These are phyloP conservation scores for Hymenopus coronatus DNA, from an alignment of 2,888 invertebrate genomes.

Conservation along the genomic window DNA sequence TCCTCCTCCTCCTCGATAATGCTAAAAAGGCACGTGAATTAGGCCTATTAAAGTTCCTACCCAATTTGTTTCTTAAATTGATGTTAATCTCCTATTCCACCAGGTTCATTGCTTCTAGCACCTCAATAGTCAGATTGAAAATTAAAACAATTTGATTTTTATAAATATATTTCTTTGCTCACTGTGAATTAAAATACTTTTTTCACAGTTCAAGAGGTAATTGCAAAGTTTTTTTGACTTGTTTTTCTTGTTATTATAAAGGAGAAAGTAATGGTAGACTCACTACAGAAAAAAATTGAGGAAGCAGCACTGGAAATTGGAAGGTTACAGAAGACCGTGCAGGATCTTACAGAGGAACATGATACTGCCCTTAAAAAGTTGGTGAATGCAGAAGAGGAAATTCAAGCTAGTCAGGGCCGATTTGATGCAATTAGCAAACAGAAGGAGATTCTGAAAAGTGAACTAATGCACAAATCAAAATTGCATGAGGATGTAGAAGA, in stretches of 20 bases:
- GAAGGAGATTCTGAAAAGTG: constrained; percentile 8
- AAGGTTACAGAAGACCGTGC: background rate
- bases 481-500: background rate
- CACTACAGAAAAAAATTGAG: background rate
- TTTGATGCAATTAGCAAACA: constrained; percentile 6
- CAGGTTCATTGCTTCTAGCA: too few relatives aligned
- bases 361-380: background rate
- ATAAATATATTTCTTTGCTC: too few relatives aligned
- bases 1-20: too few relatives aligned
- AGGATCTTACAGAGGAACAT: background rate
- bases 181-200: too few relatives aligned
- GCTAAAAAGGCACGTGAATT: too few relatives aligned
- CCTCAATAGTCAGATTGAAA: too few relatives aligned
- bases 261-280: background rate
- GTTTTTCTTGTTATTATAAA: background rate
- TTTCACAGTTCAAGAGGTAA: too few relatives aligned
- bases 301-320: background rate
- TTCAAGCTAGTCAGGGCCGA: background rate
- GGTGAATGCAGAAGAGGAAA: background rate
- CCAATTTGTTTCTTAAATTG: too few relatives aligned
- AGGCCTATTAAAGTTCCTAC: too few relatives aligned
- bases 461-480: constrained; percentile 4
- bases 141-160: too few relatives aligned
- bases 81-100: too few relatives aligned
- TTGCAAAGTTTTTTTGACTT: too few relatives aligned